phyloP scores from a whole-genome alignment of 2,888 invertebrate species.

The Synanthedon vespiformis region DNA sequence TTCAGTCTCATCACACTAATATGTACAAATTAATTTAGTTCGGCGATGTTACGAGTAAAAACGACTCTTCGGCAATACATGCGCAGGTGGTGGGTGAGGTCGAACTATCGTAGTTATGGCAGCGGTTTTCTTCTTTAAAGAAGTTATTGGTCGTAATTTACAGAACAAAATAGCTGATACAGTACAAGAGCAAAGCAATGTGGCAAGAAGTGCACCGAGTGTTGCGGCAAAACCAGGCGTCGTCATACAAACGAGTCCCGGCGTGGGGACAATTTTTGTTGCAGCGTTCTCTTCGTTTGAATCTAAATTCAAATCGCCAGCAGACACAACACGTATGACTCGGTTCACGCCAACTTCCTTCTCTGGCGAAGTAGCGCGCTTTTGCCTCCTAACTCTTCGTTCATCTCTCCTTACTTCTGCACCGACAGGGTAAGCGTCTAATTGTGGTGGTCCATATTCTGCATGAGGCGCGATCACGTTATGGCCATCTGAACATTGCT shows the following conservation, averaged over 20 bases:
- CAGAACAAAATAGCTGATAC: conserved; percentile 89
- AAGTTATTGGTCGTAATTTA: conserved; percentile 78
- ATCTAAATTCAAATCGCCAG: conserved; percentile 87
- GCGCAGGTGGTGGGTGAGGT: conserved; percentile 56
- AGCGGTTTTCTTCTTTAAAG: conserved; percentile 67
- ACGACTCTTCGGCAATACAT: conserved; percentile 71
- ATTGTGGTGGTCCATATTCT: conserved; percentile 80
- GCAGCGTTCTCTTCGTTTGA: conserved; percentile 76
- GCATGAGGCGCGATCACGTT: conserved; percentile 67
- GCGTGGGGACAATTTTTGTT: conserved; percentile 73
- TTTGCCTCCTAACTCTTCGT: conserved; percentile 75
- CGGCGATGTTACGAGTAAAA: conserved; percentile 74
- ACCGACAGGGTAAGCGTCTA: conserved; percentile 65
- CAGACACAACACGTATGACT: conserved; percentile 90
- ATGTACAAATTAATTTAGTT: conserved; percentile 62
- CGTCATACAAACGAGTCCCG: conserved; percentile 91
- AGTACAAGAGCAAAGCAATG: conserved; percentile 86
- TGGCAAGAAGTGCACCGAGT: conserved; percentile 83
- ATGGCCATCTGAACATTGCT: conserved; percentile 83
- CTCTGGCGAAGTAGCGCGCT: conserved; percentile 74
- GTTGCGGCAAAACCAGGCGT: conserved; percentile 93
- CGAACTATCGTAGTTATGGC: conserved; percentile 56
- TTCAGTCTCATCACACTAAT: conserved; percentile 70
- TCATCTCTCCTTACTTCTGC: conserved; percentile 80
- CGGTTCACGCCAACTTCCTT: conserved; percentile 90